phyloP scores from a whole-genome alignment of 2,797 vertebrate genomes.

The Gallinago nigripennis region DNA sequence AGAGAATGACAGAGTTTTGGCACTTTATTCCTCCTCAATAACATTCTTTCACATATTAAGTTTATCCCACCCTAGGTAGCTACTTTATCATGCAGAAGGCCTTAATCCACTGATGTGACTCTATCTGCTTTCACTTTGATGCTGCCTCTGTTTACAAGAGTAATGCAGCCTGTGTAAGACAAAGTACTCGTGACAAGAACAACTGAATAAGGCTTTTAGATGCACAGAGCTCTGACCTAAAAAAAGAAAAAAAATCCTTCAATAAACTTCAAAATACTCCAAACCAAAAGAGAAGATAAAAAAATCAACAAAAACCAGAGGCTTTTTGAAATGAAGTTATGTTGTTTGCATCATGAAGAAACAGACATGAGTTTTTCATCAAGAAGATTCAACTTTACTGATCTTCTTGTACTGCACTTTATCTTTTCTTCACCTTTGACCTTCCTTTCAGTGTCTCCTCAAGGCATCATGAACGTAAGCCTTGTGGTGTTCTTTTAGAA shows the following conservation, averaged over 20 bases:
- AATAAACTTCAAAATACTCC: constrained; percentile 75
- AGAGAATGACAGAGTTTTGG: constrained; percentile 99
- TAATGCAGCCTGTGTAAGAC: constrained; percentile 94
- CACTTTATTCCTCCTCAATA: constrained; percentile 99
- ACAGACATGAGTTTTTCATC: constrained; percentile 85
- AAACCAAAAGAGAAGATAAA: constrained; percentile 62
- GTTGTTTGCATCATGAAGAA: constrained; percentile 78
- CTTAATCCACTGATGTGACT: constrained; percentile 99
- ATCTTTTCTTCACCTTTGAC: constrained; percentile 97
- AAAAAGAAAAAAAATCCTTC: constrained; percentile 79
- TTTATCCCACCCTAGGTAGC: constrained; percentile 99
- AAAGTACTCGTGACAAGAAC: constrained; percentile 99
- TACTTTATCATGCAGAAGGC: constrained; percentile 99
- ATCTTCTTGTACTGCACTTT: constrained; percentile 97
- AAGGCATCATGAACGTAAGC: constrained; percentile 90
- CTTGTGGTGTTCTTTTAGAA: constrained; percentile 92
- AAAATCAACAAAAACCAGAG: constrained; percentile 60
- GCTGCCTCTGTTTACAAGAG: constrained; percentile 91
- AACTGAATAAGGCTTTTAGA: constrained; percentile 93
- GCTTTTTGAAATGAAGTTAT: constrained; percentile 78
- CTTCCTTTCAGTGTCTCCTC: constrained; percentile 87
- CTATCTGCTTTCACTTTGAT: constrained; percentile 97
- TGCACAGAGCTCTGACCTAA: constrained; percentile 89
- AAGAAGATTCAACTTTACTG: constrained; percentile 86
- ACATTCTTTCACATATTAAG: constrained; percentile 99